Evolutionary conservation across 2,888 invertebrate species (phyloP).

Genomic region (Amphiduros pacificus): DNA sequence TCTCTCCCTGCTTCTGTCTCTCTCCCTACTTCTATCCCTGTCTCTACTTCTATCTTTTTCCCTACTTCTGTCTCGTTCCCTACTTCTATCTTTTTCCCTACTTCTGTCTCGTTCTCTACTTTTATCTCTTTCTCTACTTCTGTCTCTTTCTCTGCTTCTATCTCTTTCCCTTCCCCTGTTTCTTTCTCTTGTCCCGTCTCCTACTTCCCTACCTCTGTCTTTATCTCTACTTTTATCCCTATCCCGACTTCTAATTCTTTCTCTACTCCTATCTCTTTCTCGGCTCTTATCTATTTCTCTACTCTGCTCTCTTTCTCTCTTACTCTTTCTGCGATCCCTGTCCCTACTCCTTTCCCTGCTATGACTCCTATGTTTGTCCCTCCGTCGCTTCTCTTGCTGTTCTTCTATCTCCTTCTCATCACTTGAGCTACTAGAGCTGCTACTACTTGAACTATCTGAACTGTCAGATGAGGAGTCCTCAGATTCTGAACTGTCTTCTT

Average conservation of each 20-base stretch:
- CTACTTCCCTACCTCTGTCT: background rate
- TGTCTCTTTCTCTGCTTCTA: background rate
- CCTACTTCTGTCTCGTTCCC: constrained; percentile 3
- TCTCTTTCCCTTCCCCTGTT: background rate
- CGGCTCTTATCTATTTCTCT: background rate
- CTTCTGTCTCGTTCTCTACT: no score
- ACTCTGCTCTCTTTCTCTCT: background rate
- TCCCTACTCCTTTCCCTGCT: constrained; percentile 9
- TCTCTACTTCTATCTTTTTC: background rate
- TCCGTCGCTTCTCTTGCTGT: no score
- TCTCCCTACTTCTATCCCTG: constrained; percentile 1
- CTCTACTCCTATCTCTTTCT: background rate
- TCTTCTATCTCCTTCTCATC: no score
- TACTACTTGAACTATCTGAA: background rate
- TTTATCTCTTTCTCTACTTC: background rate
- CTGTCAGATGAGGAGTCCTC: background rate
- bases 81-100: background rate
- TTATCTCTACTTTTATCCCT: background rate
- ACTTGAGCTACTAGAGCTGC: no score
- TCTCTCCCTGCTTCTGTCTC: constrained; percentile 11
- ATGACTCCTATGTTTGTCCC: background rate
- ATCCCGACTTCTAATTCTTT: background rate
- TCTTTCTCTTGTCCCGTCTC: background rate
- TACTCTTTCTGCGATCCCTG: no score
- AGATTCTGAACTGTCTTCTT: background rate